Percentiles rank a stretch among this genome's conserved stretches.
These are phyloP conservation scores for Umimayanthus kanabou DNA, from an alignment of 92 coral and sea anemone genomes.

Conservation along the genomic window DNA sequence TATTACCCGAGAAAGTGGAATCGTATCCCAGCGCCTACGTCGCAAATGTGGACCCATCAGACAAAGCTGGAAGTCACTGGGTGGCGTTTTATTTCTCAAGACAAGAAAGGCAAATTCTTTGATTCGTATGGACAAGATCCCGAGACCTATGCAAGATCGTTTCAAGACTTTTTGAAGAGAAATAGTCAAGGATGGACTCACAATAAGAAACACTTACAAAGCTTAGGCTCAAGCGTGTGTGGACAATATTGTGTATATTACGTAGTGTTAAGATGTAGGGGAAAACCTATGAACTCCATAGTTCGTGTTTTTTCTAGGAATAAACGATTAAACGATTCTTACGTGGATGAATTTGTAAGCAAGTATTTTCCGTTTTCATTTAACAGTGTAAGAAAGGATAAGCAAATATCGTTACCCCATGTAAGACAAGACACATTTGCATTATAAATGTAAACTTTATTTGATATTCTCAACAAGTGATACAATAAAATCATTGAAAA, in stretches of 20 bases:
- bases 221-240: slow-evolving; percentile 59
- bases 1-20: no score
- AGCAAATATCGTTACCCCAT: slow-evolving; percentile 13
- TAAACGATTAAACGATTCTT: slow-evolving; percentile 49
- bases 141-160: slow-evolving; percentile 35
- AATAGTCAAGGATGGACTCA: slow-evolving; percentile 40
- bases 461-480: slow-evolving; percentile 10
- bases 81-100: slow-evolving; percentile 40
- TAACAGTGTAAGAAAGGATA: not conserved
- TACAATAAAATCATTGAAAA: slow-evolving; percentile 9
- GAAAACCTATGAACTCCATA: slow-evolving; percentile 45
- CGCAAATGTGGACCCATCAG: slow-evolving; percentile 19
- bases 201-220: slow-evolving; percentile 54
- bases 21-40: no score
- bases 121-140: slow-evolving; percentile 62
- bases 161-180: slow-evolving; percentile 41
- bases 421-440: not conserved
- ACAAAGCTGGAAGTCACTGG: slow-evolving; percentile 56
- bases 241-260: not conserved
- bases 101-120: slow-evolving; percentile 59
- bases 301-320: slow-evolving; percentile 47
- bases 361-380: slow-evolving; percentile 27
- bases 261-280: slow-evolving; percentile 42
- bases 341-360: slow-evolving; percentile 56
- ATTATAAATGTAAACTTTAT: not conserved